These are phyloP conservation scores for Hypomecis punctinalis DNA, from an alignment of 2,888 invertebrate genomes.

Conservation along the genomic window DNA sequence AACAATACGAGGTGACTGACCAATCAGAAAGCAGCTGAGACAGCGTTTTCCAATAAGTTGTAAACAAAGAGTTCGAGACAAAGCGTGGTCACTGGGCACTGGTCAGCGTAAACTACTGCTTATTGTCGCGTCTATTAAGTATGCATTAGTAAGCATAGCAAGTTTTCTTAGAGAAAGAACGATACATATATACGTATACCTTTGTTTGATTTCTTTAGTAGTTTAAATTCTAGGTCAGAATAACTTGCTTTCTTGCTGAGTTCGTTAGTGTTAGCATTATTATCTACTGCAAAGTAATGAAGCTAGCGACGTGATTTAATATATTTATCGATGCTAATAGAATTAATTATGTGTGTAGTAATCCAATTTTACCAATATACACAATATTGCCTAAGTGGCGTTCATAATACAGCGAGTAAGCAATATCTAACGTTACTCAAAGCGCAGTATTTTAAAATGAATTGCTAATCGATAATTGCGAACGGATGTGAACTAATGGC, in stretches of 20 bases:
- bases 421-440: conserved; percentile 9
- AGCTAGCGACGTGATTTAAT: neutral
- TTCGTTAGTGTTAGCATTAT: neutral
- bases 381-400: conserved; percentile 4
- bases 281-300: conserved; percentile 1
- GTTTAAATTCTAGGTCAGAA: neutral
- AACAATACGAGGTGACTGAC: conserved; percentile 17
- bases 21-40: conserved; percentile 9
- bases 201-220: neutral
- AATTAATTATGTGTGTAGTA: neutral
- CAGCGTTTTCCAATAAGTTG: conserved; percentile 16
- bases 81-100: conserved; percentile 11
- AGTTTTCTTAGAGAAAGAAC: neutral
- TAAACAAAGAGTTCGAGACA: conserved; percentile 22
- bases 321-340: neutral
- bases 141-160: neutral
- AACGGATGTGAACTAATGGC: conserved; percentile 26
- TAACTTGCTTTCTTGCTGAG: neutral
- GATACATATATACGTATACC: neutral
- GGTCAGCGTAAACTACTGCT: neutral
- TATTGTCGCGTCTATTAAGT: neutral
- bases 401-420: neutral
- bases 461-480: conserved; percentile 21
- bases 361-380: conserved; percentile 2
- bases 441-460: neutral